Base-by-base conservation (phyloP, 2,797 vertebrate genomes). In the Bradypodion ventrale region DNA sequence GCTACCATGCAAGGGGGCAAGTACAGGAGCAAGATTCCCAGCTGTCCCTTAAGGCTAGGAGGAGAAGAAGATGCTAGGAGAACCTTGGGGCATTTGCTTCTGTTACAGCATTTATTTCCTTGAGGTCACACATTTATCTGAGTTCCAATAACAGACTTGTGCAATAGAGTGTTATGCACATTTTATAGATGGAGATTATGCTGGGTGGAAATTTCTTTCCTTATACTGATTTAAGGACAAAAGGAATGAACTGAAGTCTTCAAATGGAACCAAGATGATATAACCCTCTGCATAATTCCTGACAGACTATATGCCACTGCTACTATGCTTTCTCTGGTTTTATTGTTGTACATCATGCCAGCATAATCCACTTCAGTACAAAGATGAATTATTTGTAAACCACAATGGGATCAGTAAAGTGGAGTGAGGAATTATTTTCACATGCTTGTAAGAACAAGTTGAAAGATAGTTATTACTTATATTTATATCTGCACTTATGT, bases 371-470 rank as follows among this genome's bases (percentile, higher is more conserved):
- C 40, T 40, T 42, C 35, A 68, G n/a, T 66, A 74, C 37, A 69
- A 66, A 4, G 42, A 73, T 4, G 25, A 65, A 81, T 56, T 69
- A 42, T 62, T 81, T 84, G 44, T 25, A 46, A 65, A 49, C 16
- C 62, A 56, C 6, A 68, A 40, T 76, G 29, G 15, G 25, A 2
- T 7, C 25, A 59, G 16, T 59, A 63, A 29, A 56, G n/a, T n/a
- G 56, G 29, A 2, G 35, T 52, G 32, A 60, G 75, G 70, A 19
- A 60, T 79, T 72, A 65, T 74, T 82, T 81, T 82, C 59, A 74
- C 40, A 76, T 32, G 7, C 4, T 63, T 44, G 8, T 35, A 68
- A 32, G 16, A 60, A 49, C 35, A 75, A 49, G 7, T 63, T 74
- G 76, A n/a, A 73, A 63, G 15, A 10, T 46, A 63, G 25, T 23